Evolutionary conservation across 2,113 vertebrate genomes (phyloP), one percentile per base, ranked within the genome.

Genomic region (Amazona vittata): DNA sequence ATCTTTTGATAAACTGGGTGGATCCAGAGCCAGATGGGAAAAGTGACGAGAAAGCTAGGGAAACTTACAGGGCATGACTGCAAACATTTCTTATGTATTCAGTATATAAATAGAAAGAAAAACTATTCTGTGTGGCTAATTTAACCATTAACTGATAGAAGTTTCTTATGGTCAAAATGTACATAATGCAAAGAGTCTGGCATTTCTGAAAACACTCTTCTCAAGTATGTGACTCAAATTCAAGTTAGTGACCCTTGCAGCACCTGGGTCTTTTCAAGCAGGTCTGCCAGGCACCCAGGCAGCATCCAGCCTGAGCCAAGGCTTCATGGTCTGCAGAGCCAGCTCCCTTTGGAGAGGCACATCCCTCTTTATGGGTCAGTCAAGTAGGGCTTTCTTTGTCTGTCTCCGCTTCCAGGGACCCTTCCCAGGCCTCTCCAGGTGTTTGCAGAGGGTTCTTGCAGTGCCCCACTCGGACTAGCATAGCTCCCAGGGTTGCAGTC

Each of bases 281-380:
- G 15, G 15, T 63, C 43, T 75, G 46, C n/a, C 65, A 55, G 41
- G 69, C 37, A n/a, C 31, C 11, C 39, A 35, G 44, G 16, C 50
- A 71, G 41, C 1, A 1, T 21, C 16, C 21, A 43, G 43, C 57
- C 63, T 24, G 25, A 24, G 15, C 6, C 0, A 0, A 68, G 67
- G 28, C 39, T 43, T 68, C 4, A 0, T 22, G 39, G 85, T 39
- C 52, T 29, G 17, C 3, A 4, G 69, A 33, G 6, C 16, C 2
- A 1, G 21, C 24, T 94, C 15, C 20, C 35, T 64, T 83, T 79
- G 35, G 81, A 79, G 22, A 64, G 21, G 29, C 33, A 55, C 9
- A 7, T 37, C 9, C 9, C 8, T 76, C 29, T 50, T 50, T 64
- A 15, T 39, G 79, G 39, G 14, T n/a, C 55, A 81, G 25, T 37